Percentiles rank a stretch among this genome's conserved stretches.
These are phyloP conservation scores for Sminthopsis crassicaudata DNA, from an alignment of 2,113 vertebrate genomes.

Conservation along the genomic window DNA sequence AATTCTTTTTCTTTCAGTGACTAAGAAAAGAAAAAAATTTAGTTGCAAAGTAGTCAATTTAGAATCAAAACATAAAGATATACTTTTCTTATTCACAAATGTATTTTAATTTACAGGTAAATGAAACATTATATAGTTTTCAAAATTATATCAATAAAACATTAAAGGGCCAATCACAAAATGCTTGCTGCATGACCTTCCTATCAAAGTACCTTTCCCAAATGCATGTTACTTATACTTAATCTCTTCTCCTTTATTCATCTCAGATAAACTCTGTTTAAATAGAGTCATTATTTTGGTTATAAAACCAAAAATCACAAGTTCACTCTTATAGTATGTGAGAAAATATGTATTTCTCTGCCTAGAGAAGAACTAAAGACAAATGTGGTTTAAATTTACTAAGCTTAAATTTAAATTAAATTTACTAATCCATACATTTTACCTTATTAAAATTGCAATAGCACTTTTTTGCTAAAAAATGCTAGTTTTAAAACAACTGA, in stretches of 20 bases:
- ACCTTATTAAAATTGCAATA: conserved; percentile 7
- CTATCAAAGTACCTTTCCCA: neutral
- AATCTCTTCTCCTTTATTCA: neutral
- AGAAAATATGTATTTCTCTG: conserved; percentile 36
- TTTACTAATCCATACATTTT: neutral
- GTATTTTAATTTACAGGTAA: neutral
- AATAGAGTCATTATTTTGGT: conserved; percentile 40
- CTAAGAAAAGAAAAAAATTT: conserved; percentile 82
- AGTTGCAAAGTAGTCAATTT: conserved; percentile 38
- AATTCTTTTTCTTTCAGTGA: conserved; percentile 90
- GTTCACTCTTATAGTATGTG: neutral
- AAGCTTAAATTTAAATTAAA: neutral
- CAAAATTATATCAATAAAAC: neutral
- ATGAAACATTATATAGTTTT: neutral
- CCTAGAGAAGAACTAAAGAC: conserved; percentile 15
- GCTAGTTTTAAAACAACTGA: conserved; percentile 21
- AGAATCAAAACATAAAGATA: conserved; percentile 15
- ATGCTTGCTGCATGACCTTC: neutral
- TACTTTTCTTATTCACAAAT: neutral
- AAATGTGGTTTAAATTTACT: conserved; percentile 11
- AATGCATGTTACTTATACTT: neutral
- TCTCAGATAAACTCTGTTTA: neutral
- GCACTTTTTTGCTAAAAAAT: neutral
- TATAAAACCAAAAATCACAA: conserved; percentile 48
- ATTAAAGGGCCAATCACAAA: neutral